These are phyloP conservation scores for Lacerta agilis DNA, from an alignment of 2,797 vertebrate genomes.

Conservation along the genomic window DNA sequence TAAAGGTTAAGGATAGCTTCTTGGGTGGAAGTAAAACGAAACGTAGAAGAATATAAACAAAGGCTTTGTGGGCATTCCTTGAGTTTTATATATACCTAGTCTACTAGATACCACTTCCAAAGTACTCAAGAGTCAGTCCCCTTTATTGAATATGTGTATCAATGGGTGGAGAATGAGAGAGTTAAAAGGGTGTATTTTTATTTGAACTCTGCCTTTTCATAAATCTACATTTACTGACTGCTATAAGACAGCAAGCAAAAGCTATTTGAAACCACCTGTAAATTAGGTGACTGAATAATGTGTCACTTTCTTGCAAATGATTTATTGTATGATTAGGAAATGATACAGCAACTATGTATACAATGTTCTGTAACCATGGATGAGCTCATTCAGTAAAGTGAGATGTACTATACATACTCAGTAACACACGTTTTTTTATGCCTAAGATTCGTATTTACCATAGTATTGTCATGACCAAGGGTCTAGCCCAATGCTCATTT, in stretches of 20 bases:
- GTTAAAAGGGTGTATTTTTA: neutral
- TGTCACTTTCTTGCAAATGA: conserved; percentile 24
- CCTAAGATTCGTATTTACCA: conserved; percentile 37
- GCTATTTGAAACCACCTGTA: neutral
- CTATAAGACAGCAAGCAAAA: conserved; percentile 26
- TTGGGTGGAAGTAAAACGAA: too few relatives aligned
- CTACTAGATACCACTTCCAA: neutral
- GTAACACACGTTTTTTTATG: conserved; percentile 33
- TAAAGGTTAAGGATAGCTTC: too few relatives aligned
- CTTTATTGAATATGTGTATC: neutral
- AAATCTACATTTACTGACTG: neutral
- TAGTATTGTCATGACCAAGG: conserved; percentile 18
- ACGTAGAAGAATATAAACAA: too few relatives aligned
- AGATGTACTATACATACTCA: conserved; percentile 17
- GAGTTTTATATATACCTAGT: neutral
- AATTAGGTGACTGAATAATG: neutral
- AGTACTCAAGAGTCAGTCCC: neutral
- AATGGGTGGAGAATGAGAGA: neutral
- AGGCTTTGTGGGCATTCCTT: too few relatives aligned
- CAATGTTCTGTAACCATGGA: conserved; percentile 34
- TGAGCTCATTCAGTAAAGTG: conserved; percentile 35
- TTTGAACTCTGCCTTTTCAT: neutral
- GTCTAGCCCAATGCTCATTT: conserved; percentile 49
- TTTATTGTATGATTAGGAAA: conserved; percentile 40
- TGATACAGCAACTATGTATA: conserved; percentile 13